Evolutionary conservation across 2,888 invertebrate genomes (phyloP).

Genomic region (Xanthia icteritia): DNA sequence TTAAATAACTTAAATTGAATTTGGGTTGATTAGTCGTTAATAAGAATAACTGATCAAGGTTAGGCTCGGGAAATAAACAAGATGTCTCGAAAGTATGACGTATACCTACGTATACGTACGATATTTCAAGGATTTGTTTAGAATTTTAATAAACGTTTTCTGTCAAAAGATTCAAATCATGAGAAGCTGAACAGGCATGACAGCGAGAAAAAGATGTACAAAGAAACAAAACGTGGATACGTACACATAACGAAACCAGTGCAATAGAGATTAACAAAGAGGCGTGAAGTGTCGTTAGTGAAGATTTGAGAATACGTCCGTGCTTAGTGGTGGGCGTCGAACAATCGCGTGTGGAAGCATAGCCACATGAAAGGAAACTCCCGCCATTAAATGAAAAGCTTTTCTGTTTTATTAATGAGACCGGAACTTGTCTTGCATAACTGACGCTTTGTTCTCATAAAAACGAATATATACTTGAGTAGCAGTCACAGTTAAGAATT

Average conservation of each 20-base stretch:
- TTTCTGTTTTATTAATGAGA: slow-evolving; percentile 39
- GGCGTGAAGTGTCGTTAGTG: slow-evolving; percentile 30
- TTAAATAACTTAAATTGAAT: slow-evolving; percentile 26
- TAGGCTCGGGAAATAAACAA: slow-evolving; percentile 17
- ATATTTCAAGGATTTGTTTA: slow-evolving; percentile 33
- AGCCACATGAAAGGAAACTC: slow-evolving; percentile 44
- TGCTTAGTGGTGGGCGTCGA: slow-evolving; percentile 19
- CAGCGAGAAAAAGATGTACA: slow-evolving; percentile 15
- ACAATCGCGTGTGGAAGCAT: slow-evolving; percentile 38
- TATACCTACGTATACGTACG: background rate
- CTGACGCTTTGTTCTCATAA: slow-evolving; percentile 16
- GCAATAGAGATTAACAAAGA: slow-evolving; percentile 32
- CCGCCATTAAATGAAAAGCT: slow-evolving; percentile 41
- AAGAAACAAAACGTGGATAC: slow-evolving; percentile 8
- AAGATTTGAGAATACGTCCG: slow-evolving; percentile 28
- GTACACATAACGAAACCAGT: slow-evolving; percentile 19
- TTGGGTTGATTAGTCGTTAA: slow-evolving; percentile 7
- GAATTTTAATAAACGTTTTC: slow-evolving; percentile 21
- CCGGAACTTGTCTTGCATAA: slow-evolving; percentile 48
- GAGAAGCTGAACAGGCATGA: slow-evolving; percentile 23
- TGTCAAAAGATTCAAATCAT: slow-evolving; percentile 26
- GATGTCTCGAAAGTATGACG: slow-evolving; percentile 17
- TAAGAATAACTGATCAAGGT: slow-evolving; percentile 19
- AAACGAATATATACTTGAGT: slow-evolving; percentile 4
- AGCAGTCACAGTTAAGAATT: slow-evolving; percentile 15